These are phyloP conservation scores for Ciconia maguari DNA, from an alignment of 2,113 vertebrate genomes.

Conservation along the genomic window DNA sequence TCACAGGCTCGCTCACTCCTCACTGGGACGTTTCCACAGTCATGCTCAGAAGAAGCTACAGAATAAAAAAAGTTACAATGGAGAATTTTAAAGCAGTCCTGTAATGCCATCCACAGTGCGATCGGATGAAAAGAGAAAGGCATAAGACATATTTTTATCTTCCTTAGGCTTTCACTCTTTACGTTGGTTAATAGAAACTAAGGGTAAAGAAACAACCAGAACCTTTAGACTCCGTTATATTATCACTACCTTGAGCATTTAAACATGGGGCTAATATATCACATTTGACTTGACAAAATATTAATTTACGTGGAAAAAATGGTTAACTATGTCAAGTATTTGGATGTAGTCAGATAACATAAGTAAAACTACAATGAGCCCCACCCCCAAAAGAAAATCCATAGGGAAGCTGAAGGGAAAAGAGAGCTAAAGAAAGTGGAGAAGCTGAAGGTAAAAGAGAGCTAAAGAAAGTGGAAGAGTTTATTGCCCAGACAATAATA, in stretches of 20 bases:
- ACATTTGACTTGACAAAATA: neutral
- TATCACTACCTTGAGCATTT: neutral
- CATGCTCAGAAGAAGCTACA: conserved; percentile 37
- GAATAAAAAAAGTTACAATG: neutral
- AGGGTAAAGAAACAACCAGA: neutral
- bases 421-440: neutral
- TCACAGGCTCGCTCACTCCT: conserved; percentile 74
- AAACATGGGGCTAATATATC: neutral
- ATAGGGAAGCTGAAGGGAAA: neutral
- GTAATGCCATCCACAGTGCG: neutral
- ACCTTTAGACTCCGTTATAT: neutral
- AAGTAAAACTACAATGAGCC: neutral
- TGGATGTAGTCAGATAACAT: neutral
- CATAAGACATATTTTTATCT: neutral
- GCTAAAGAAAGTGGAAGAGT: neutral
- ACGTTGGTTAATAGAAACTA: neutral
- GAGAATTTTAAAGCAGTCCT: neutral
- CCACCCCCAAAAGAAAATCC: neutral
- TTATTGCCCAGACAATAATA: neutral
- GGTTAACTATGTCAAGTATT: neutral
- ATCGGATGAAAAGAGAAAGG: neutral
- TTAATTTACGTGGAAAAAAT: neutral
- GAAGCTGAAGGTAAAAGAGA: neutral
- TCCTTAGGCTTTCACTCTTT: neutral
- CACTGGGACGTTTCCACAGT: conserved; percentile 78